These are phyloP conservation scores for Ciconia nigra DNA, from an alignment of 2,797 vertebrate genomes.

Conservation along the genomic window DNA sequence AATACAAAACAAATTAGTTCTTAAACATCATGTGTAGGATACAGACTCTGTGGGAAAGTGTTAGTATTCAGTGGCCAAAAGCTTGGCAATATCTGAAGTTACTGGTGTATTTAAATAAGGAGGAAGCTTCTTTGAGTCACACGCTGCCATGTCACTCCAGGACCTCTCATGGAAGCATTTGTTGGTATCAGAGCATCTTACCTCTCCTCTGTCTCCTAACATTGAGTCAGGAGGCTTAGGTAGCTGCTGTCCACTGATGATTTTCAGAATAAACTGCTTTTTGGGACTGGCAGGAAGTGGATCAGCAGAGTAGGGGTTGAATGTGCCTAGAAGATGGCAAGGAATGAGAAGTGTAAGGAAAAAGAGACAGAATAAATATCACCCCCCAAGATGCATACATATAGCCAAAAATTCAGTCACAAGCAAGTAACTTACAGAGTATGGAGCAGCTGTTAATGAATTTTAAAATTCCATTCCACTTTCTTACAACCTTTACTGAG, in stretches of 20 bases:
- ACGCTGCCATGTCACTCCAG: neutral
- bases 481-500: neutral
- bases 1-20: neutral
- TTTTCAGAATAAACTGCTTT: constrained; percentile 95
- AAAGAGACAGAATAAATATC: neutral
- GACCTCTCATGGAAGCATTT: neutral
- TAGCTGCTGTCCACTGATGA: constrained; percentile 97
- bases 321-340: constrained; percentile 81
- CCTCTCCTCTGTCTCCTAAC: constrained; percentile 97
- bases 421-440: neutral
- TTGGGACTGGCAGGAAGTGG: constrained; percentile 94
- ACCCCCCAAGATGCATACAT: neutral
- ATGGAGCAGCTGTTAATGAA: neutral
- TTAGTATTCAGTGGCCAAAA: neutral
- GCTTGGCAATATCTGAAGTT: neutral
- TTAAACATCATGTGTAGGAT: accelerated
- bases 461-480: neutral
- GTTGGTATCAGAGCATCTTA: constrained; percentile 46
- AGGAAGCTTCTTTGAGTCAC: neutral
- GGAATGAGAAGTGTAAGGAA: neutral
- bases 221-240: constrained; percentile 98
- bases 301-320: constrained; percentile 92
- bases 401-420: neutral
- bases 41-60: neutral
- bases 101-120: neutral